Conservation (phyloP, 2,797 vertebrate genomes). For the Peromyscus eremicus region DNA sequence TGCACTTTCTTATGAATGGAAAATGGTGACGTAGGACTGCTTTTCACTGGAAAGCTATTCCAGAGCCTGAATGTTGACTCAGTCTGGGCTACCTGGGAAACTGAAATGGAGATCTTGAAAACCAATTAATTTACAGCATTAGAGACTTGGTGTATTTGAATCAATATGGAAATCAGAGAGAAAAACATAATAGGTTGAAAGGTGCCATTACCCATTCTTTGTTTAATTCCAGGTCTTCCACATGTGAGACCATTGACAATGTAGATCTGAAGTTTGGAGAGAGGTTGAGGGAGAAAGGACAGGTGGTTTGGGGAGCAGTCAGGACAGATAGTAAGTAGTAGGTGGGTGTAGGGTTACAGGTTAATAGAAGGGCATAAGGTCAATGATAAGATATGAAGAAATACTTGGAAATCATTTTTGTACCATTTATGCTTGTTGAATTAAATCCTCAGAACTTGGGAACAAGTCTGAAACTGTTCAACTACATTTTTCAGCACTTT, state of each 20-base stretch:
- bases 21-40: background rate
- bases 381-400: background rate
- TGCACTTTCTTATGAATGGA: background rate
- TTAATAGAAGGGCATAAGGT: background rate
- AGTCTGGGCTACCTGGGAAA: background rate
- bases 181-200: background rate
- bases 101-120: background rate
- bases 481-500: background rate
- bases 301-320: background rate
- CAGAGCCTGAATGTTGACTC: background rate
- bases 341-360: accelerated
- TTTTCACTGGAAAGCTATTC: background rate
- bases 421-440: background rate
- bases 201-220: background rate
- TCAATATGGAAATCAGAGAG: background rate
- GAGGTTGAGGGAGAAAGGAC: background rate
- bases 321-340: background rate
- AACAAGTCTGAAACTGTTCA: background rate
- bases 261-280: background rate
- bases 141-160: accelerated
- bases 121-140: background rate
- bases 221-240: background rate
- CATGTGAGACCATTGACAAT: background rate
- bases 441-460: conserved; percentile 25
- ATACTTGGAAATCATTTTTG: background rate